phyloP scores from a whole-genome alignment of 2,888 invertebrate genomes.

The Lymantria monacha region DNA sequence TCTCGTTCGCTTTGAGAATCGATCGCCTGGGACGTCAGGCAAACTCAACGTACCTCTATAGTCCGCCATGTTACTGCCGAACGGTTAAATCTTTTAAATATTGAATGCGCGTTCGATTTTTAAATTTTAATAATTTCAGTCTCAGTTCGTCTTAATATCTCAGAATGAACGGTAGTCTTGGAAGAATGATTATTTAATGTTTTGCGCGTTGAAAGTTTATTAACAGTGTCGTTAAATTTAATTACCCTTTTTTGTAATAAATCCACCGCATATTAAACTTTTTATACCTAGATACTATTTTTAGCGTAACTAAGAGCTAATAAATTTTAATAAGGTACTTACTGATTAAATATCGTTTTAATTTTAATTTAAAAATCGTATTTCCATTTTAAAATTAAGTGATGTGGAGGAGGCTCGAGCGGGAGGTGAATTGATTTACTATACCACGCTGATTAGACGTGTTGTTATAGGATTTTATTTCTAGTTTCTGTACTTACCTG shows the following conservation, averaged over 20 bases:
- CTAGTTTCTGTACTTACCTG: no score
- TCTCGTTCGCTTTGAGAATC: conserved; percentile 57
- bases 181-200: conserved; percentile 10
- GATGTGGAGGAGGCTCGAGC: no score
- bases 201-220: conserved; percentile 6
- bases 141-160: conserved; percentile 30
- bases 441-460: conserved; percentile 9
- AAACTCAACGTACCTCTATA: conserved; percentile 37
- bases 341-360: no score
- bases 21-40: conserved; percentile 45
- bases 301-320: neutral
- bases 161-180: conserved; percentile 20
- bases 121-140: conserved; percentile 35
- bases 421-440: no score
- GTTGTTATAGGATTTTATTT: no score
- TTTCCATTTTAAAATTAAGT: no score
- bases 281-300: neutral
- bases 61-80: conserved; percentile 47
- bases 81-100: conserved; percentile 57
- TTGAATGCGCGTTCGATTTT: conserved; percentile 42
- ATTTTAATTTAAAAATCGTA: no score
- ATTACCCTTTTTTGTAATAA: neutral
- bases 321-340: no score
- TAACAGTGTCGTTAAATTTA: no score
- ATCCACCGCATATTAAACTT: neutral